These are phyloP conservation scores for Motacilla tschutschensis DNA, from an alignment of 2,113 vertebrate genomes.

Conservation along the genomic window DNA sequence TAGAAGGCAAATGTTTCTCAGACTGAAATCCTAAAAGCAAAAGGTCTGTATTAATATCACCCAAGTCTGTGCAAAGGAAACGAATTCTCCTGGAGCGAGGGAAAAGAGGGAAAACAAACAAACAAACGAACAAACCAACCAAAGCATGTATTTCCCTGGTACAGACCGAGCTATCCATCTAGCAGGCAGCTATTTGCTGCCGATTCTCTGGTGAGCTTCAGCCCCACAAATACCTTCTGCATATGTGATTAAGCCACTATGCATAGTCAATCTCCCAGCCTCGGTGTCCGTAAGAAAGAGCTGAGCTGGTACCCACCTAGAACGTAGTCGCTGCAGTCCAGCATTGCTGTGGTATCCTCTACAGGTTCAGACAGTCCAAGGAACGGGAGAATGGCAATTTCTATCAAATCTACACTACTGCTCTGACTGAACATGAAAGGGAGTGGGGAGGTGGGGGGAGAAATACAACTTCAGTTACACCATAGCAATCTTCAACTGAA, in stretches of 20 bases:
- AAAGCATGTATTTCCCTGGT: background rate
- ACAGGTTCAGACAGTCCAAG: slow-evolving; percentile 68
- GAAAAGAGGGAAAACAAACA: background rate
- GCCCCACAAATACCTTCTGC: slow-evolving; percentile 59
- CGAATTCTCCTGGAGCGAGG: background rate
- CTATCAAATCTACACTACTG: slow-evolving; percentile 70
- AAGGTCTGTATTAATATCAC: slow-evolving; percentile 6
- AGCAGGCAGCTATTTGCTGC: slow-evolving; percentile 43
- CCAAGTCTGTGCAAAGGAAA: background rate
- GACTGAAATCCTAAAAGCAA: slow-evolving; percentile 30
- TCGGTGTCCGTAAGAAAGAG: slow-evolving; percentile 69
- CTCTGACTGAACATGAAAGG: slow-evolving; percentile 56
- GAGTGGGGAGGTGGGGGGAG: slow-evolving; percentile 62
- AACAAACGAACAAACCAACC: background rate
- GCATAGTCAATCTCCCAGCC: slow-evolving; percentile 71
- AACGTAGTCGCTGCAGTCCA: slow-evolving; percentile 82
- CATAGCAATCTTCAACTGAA: slow-evolving; percentile 79
- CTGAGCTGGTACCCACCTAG: slow-evolving; percentile 80
- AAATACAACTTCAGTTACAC: slow-evolving; percentile 76
- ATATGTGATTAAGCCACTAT: slow-evolving; percentile 69
- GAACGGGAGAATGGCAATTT: slow-evolving; percentile 64
- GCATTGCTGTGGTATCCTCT: slow-evolving; percentile 77
- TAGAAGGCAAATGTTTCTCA: slow-evolving; percentile 18
- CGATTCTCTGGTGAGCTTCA: slow-evolving; percentile 22
- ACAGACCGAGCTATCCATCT: background rate